Percentiles rank a stretch among this genome's conserved stretches.
phyloP scores from a whole-genome alignment of 2,797 vertebrate species.

The Catostomus latipinnis region DNA sequence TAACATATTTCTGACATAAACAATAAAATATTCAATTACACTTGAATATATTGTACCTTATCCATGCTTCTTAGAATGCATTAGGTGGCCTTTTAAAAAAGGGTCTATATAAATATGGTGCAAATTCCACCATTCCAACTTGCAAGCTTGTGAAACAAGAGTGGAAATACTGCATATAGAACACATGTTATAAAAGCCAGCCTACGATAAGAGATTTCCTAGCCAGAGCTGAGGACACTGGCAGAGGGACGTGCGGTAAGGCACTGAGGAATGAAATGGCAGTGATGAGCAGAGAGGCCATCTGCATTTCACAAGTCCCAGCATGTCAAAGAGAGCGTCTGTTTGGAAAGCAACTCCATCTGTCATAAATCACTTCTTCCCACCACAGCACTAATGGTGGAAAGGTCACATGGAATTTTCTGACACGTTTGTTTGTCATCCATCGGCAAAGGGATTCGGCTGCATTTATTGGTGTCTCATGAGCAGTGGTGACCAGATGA shows the following conservation, averaged over 20 bases:
- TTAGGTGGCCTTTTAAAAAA: constrained; percentile 27
- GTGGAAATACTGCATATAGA: constrained; percentile 73
- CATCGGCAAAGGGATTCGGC: constrained; percentile 32
- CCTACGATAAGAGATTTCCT: constrained; percentile 80
- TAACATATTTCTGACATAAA: neutral
- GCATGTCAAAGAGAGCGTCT: constrained; percentile 49
- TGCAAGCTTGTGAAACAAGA: constrained; percentile 63
- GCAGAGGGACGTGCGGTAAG: constrained; percentile 73
- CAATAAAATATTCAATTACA: neutral
- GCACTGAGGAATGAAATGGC: constrained; percentile 77
- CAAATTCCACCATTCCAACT: constrained; percentile 73
- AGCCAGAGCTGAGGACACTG: constrained; percentile 66
- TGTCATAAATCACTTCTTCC: constrained; percentile 52
- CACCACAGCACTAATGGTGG: constrained; percentile 46
- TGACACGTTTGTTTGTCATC: constrained; percentile 55
- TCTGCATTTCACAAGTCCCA: constrained; percentile 71
- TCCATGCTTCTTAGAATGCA: constrained; percentile 1
- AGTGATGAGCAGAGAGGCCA: constrained; percentile 76
- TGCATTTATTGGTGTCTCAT: constrained; percentile 50
- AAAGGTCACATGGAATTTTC: constrained; percentile 57
- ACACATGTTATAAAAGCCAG: constrained; percentile 82
- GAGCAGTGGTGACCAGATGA: constrained; percentile 40
- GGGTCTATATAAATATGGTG: constrained; percentile 69
- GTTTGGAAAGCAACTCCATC: constrained; percentile 50
- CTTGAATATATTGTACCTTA: neutral